phyloP scores from a whole-genome alignment of 2,888 invertebrate genomes.

The Tiphia femorata region DNA sequence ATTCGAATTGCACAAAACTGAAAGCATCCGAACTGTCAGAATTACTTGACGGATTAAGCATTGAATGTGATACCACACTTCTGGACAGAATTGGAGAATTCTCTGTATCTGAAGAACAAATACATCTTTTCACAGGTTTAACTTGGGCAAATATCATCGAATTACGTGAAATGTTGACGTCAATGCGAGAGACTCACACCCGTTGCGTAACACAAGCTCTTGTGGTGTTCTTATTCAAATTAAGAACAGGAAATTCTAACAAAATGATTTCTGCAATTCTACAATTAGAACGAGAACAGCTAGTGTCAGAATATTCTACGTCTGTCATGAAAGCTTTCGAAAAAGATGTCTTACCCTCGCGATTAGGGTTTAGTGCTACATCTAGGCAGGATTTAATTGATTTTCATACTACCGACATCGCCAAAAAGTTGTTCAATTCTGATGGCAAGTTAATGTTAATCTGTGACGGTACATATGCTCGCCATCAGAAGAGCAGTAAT shows the following conservation, averaged over 20 bases:
- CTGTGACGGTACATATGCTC: slow-evolving; percentile 30
- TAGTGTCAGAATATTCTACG: slow-evolving; percentile 31
- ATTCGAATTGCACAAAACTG: background rate
- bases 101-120: slow-evolving; percentile 15
- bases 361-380: slow-evolving; percentile 27
- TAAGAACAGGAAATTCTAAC: slow-evolving; percentile 31
- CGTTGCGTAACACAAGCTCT: slow-evolving; percentile 26
- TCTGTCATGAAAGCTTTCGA: slow-evolving; percentile 38
- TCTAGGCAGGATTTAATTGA: slow-evolving; percentile 29
- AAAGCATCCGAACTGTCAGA: background rate
- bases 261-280: slow-evolving; percentile 25
- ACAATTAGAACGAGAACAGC: slow-evolving; percentile 24
- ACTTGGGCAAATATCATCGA: slow-evolving; percentile 18
- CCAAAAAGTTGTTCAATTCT: slow-evolving; percentile 23
- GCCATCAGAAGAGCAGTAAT: slow-evolving; percentile 31
- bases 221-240: slow-evolving; percentile 32
- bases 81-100: slow-evolving; percentile 17
- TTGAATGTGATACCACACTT: background rate
- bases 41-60: too few relatives aligned
- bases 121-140: slow-evolving; percentile 21
- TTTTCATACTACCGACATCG: slow-evolving; percentile 25
- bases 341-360: slow-evolving; percentile 34
- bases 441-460: slow-evolving; percentile 28
- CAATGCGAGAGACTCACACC: slow-evolving; percentile 22
- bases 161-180: slow-evolving; percentile 15